Evolutionary conservation across 2,888 invertebrate species (phyloP).

Genomic region (Galeruca laticollis): DNA sequence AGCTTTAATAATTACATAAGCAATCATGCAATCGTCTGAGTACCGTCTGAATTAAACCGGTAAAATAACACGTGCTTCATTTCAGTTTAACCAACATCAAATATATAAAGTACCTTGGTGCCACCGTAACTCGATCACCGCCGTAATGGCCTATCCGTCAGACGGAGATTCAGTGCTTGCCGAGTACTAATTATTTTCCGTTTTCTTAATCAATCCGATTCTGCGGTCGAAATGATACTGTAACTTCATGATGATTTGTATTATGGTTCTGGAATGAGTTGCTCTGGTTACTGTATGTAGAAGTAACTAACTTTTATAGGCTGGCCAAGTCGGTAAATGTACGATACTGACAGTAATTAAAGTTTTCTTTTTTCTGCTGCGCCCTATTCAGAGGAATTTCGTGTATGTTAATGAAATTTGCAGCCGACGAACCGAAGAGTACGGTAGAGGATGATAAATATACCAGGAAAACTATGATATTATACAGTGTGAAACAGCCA

Average conservation of each 20-base stretch:
- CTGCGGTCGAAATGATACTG: background rate
- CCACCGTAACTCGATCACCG: no score
- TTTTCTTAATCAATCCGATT: background rate
- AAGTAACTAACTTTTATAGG: background rate
- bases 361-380: background rate
- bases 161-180: no score
- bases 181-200: background rate
- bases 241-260: background rate
- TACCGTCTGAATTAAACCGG: no score
- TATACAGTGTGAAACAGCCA: no score
- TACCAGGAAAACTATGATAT: no score
- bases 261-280: background rate
- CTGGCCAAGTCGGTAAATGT: background rate
- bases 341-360: background rate
- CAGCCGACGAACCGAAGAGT: background rate
- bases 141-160: no score
- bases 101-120: no score
- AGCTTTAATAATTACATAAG: no score
- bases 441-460: background rate
- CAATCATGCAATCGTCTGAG: no score
- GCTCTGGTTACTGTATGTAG: background rate
- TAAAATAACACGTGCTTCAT: no score
- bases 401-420: constrained; percentile 4
- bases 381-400: background rate
- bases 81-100: no score